Evolutionary conservation across 2,888 invertebrate species (phyloP).

Genomic region (Choreutis nemorana): DNA sequence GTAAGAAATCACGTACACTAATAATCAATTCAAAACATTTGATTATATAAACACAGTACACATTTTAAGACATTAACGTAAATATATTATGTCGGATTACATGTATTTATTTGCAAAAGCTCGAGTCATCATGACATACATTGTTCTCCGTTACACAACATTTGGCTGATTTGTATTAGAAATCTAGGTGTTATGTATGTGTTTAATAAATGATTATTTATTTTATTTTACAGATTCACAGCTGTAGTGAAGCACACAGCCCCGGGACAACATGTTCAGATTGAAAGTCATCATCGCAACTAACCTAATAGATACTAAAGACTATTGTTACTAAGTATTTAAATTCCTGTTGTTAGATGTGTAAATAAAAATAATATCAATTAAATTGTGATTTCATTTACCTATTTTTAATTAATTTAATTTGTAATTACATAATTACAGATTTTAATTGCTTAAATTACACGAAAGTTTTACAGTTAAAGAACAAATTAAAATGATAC

Average conservation of each 20-base stretch:
- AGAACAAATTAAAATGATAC: background rate
- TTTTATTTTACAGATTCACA: slow-evolving; percentile 51
- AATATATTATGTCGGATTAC: no score
- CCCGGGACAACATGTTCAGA: slow-evolving; percentile 45
- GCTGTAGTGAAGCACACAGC: slow-evolving; percentile 66
- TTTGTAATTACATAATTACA: background rate
- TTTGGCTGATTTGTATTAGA: no score
- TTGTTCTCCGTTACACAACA: no score
- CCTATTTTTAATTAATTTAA: background rate
- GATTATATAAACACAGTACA: no score
- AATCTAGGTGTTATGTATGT: no score
- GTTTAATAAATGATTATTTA: slow-evolving; percentile 2
- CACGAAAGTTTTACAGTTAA: slow-evolving; percentile 1
- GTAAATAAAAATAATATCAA: slow-evolving; percentile 24
- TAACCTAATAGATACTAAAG: slow-evolving; percentile 14
- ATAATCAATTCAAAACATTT: no score
- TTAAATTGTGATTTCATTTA: slow-evolving; percentile 1
- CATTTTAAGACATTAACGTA: no score
- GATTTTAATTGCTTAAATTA: no score
- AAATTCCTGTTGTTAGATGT: slow-evolving; percentile 47
- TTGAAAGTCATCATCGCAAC: slow-evolving; percentile 41
- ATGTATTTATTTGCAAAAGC: no score
- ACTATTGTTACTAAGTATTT: slow-evolving; percentile 9
- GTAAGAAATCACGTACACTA: slow-evolving; percentile 35
- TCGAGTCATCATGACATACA: no score